phyloP scores from a whole-genome alignment of 53 echinoderm and acorn worm genomes.

The Antedon mediterranea region DNA sequence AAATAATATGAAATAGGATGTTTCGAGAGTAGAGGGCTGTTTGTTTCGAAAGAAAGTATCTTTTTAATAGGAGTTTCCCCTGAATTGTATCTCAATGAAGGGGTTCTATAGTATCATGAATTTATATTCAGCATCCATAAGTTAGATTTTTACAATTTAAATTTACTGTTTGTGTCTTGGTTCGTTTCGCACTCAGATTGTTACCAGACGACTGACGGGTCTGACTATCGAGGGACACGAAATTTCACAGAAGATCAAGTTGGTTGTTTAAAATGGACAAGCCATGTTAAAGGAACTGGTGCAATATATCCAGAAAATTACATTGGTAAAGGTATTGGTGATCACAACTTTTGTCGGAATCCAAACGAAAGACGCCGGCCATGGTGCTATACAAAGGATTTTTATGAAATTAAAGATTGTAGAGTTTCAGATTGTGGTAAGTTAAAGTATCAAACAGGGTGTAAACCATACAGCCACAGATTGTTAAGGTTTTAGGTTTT shows the following conservation, averaged over 20 bases:
- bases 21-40: too few species aligned
- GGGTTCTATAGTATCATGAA: too few species aligned
- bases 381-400: neutral
- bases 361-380: neutral
- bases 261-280: neutral
- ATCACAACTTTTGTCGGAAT: neutral
- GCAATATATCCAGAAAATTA: neutral
- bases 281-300: neutral
- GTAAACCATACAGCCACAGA: too few species aligned
- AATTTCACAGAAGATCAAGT: neutral
- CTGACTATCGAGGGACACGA: neutral
- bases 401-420: neutral
- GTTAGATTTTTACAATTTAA: too few species aligned
- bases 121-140: too few species aligned
- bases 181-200: neutral
- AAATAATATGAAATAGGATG: too few species aligned
- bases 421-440: neutral
- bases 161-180: too few species aligned
- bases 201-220: neutral
- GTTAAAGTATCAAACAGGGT: neutral
- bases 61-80: too few species aligned
- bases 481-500: too few species aligned
- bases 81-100: too few species aligned
- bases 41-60: too few species aligned
- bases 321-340: neutral